Evolutionary conservation across 1,140 invertebrate genomes (phyloP).

Genomic region (Danaus melanippus): DNA sequence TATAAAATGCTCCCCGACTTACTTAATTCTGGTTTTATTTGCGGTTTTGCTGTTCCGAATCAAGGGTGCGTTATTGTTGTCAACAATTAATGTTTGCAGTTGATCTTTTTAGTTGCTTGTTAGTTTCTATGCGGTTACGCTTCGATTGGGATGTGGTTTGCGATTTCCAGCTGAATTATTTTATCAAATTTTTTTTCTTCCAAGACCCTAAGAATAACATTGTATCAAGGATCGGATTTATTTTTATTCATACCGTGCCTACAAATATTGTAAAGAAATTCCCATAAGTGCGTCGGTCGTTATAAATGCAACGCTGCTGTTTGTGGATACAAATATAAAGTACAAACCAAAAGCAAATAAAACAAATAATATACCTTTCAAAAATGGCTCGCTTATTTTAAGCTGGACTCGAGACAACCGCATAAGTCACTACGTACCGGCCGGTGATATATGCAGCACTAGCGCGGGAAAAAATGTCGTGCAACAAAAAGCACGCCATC

Average conservation of each 20-base stretch:
- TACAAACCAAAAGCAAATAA: slow-evolving; percentile 29
- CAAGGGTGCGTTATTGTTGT: slow-evolving; percentile 51
- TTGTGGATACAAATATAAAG: slow-evolving; percentile 22
- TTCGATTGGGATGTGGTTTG: slow-evolving; percentile 23
- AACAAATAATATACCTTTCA: slow-evolving; percentile 31
- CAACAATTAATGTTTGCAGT: slow-evolving; percentile 59
- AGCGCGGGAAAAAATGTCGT: slow-evolving; percentile 70
- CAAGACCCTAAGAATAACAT: no score
- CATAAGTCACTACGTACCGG: slow-evolving; percentile 58
- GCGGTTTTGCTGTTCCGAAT: slow-evolving; percentile 52
- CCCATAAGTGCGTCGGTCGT: not conserved
- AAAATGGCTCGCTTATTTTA: slow-evolving; percentile 53
- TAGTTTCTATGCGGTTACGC: slow-evolving; percentile 40
- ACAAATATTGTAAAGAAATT: not conserved
- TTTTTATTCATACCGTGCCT: no score
- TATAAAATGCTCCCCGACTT: slow-evolving; percentile 57
- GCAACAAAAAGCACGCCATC: slow-evolving; percentile 60
- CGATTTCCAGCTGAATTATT: slow-evolving; percentile 15
- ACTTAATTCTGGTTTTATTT: slow-evolving; percentile 64
- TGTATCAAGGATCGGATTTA: no score
- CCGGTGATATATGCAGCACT: slow-evolving; percentile 58
- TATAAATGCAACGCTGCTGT: slow-evolving; percentile 3
- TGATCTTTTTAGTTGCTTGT: slow-evolving; percentile 57
- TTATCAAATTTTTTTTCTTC: not conserved
- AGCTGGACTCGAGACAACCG: slow-evolving; percentile 42